Base-by-base conservation (phyloP, 2,797 vertebrate species). In the Lophius americanus region DNA sequence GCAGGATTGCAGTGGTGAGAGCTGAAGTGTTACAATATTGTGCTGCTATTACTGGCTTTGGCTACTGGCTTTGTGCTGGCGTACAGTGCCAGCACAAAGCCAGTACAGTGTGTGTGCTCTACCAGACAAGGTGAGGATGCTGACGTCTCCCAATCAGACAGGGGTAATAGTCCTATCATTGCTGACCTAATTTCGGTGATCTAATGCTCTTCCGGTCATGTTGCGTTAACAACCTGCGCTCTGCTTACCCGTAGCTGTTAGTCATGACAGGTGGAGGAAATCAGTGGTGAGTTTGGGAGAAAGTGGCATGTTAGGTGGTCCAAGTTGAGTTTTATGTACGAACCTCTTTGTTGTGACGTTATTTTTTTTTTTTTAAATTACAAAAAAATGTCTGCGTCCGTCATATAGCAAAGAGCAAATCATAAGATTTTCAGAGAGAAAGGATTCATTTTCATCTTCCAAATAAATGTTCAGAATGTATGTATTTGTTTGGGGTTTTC, bases 51-150 rank as follows among this genome's bases (percentile, higher is more conserved):
- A 7, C 65, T n/a, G 71, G 32, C 44, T 70, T 61, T 52, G 75
- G 76, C 78, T 78, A 44, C 79, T n/a, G 76, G 86, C 76, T 41
- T 10, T 12, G 53, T 4, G 74, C 41, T 57, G 1, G 37, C 2
- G 39, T 63, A 56, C 68, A 13, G 70, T 43, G 52, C 4, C 8
- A 67, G 67, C 33, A n/a, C n/a, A n/a, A n/a, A n/a, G 42, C 23
- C 63, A 49, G 62, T 44, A 7, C 23, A 12, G 41, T 35, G 53
- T 9, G 69, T 8, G 61, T 12, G 71, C 33, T 23, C 33, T 23
- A 70, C 74, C 75, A 85, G 82, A 81, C 79, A 87, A 92, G 90
- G 90, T 89, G 87, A 89, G 81, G 60, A 58, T 13, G 23, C 62
- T 58, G 86, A 88, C 87, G 85, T 83, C 76, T 53, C 79, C 77